phyloP scores from a whole-genome alignment of 2,888 invertebrate genomes.

The Julus scanicus region DNA sequence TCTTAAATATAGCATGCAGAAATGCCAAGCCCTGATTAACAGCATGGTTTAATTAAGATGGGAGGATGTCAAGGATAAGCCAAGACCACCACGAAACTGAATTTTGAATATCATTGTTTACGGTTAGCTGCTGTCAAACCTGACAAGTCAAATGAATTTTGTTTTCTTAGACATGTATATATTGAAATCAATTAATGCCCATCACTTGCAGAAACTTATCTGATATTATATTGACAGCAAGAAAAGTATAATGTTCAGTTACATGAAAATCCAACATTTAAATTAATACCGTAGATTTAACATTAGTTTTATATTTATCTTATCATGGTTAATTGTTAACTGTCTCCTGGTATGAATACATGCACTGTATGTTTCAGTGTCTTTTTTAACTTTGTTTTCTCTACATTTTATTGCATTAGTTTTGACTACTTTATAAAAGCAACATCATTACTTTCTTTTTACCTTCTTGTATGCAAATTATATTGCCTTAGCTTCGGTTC shows the following conservation, averaged over 20 bases:
- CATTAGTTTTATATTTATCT: too few relatives aligned
- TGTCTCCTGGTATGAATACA: too few relatives aligned
- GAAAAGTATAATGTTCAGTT: neutral
- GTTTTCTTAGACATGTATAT: neutral
- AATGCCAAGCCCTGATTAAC: constrained; percentile 24
- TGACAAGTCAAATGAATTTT: constrained; percentile 18
- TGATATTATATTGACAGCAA: neutral
- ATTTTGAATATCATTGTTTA: constrained; percentile 30
- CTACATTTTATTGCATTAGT: too few relatives aligned
- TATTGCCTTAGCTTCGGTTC: too few relatives aligned
- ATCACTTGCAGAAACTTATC: neutral
- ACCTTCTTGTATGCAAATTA: too few relatives aligned
- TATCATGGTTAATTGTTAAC: too few relatives aligned
- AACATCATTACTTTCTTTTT: too few relatives aligned
- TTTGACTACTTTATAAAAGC: too few relatives aligned
- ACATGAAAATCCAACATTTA: neutral
- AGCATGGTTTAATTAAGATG: constrained; percentile 22
- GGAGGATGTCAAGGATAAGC: constrained; percentile 38
- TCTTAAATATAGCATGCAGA: neutral
- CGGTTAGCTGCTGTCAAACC: neutral
- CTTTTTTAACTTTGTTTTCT: too few relatives aligned
- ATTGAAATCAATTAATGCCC: neutral
- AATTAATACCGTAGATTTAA: too few relatives aligned
- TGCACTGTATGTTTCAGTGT: too few relatives aligned
- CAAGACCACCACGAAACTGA: constrained; percentile 11